phyloP scores from a whole-genome alignment of 2,888 invertebrate species.

The Lomographa bimaculata region DNA sequence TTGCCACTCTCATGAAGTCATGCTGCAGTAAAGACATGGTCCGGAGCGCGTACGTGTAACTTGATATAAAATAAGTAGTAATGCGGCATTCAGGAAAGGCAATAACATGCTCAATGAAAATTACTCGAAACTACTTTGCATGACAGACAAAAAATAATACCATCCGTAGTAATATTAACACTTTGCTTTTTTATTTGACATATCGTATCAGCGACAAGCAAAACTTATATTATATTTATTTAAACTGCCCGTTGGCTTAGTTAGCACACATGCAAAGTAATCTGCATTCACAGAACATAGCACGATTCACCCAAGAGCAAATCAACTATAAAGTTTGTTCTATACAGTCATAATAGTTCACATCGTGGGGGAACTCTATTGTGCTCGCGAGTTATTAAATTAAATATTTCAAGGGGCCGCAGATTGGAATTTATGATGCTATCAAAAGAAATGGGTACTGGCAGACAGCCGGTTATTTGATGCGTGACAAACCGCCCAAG shows the following conservation, averaged over 20 bases:
- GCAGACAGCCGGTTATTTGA: constrained; percentile 16
- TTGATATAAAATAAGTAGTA: no score
- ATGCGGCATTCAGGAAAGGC: no score
- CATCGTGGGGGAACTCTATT: constrained; percentile 30
- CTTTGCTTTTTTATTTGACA: no score
- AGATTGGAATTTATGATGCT: constrained; percentile 35
- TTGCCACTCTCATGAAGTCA: not conserved
- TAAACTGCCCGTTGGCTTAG: no score
- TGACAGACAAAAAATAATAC: no score
- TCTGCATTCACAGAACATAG: constrained; percentile 24
- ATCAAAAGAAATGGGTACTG: constrained; percentile 25
- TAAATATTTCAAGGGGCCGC: constrained; percentile 31
- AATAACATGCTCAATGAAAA: no score
- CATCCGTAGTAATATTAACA: no score
- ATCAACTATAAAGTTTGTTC: constrained; percentile 29
- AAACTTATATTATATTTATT: no score
- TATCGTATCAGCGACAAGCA: no score
- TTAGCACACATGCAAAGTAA: constrained; percentile 15
- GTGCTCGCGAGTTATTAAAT: constrained; percentile 30
- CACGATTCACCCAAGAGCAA: constrained; percentile 24
- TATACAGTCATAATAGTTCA: constrained; percentile 29
- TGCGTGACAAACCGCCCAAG: constrained; percentile 25
- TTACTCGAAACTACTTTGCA: no score
- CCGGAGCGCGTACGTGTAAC: no score
- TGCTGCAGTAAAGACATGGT: no score